Evolutionary conservation across 2,113 vertebrate genomes (phyloP).

Genomic region (Prionailurus viverrinus): DNA sequence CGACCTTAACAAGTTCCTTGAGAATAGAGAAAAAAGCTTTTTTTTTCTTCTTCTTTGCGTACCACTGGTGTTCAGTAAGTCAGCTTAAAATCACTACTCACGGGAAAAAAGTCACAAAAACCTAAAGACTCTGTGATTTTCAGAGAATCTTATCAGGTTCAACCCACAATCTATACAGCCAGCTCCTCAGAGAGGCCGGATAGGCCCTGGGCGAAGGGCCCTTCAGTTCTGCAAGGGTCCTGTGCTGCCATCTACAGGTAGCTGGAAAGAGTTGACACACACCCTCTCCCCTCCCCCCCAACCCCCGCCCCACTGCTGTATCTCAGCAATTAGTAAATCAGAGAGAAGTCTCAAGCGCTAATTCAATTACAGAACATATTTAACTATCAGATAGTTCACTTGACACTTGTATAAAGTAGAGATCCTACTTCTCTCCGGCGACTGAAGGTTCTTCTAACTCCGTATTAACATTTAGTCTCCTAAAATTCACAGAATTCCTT

Average conservation of each 20-base stretch:
- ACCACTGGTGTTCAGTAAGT: not conserved
- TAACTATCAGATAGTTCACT: not conserved
- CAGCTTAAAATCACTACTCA: constrained; percentile 12
- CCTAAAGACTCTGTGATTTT: constrained; percentile 9
- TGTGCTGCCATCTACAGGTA: constrained; percentile 76
- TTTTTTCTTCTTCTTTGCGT: not conserved
- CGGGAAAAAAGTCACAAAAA: not conserved
- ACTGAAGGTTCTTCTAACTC: not conserved
- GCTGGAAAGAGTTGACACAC: not conserved
- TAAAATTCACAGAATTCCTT: constrained; percentile 27
- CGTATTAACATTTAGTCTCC: not conserved
- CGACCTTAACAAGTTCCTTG: constrained; percentile 19
- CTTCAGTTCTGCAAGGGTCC: constrained; percentile 13
- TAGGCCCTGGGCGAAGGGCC: too few species aligned
- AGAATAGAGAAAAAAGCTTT: not conserved
- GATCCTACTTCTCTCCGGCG: not conserved
- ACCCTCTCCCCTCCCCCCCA: not conserved
- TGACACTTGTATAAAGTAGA: not conserved
- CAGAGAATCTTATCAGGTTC: not conserved
- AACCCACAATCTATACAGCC: not conserved
- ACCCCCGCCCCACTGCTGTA: not conserved
- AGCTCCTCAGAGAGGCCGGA: not conserved
- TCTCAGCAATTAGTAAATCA: not conserved
- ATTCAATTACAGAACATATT: not conserved
- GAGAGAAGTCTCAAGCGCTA: not conserved